These are phyloP conservation scores for Drosophila kepulauana DNA, from an alignment of 1,140 invertebrate species.

Conservation along the genomic window DNA sequence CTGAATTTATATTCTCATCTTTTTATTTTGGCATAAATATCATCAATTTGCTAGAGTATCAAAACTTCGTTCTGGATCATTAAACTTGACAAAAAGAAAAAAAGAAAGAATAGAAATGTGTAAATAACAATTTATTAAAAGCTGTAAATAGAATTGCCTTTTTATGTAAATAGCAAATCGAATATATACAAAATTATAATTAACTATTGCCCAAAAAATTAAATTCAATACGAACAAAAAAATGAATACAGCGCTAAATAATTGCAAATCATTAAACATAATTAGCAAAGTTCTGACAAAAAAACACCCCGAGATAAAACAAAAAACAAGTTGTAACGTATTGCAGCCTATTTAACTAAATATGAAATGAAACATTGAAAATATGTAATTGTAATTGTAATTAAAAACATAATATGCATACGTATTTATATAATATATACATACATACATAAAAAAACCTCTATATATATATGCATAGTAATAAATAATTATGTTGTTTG, in stretches of 20 bases:
- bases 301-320: background rate
- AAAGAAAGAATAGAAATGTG: slow-evolving; percentile 1
- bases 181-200: slow-evolving; percentile 27
- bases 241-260: slow-evolving; percentile 20
- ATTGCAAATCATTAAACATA: slow-evolving; percentile 28
- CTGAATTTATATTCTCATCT: no score
- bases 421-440: slow-evolving; percentile 6
- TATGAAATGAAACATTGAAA: slow-evolving; percentile 23
- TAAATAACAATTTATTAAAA: slow-evolving; percentile 23
- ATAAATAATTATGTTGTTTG: slow-evolving; percentile 67
- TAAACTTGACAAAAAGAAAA: background rate
- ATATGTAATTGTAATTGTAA: slow-evolving; percentile 50
- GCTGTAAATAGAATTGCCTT: slow-evolving; percentile 62
- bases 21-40: slow-evolving; percentile 4
- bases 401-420: slow-evolving; percentile 39
- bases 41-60: background rate
- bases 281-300: slow-evolving; percentile 30
- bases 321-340: slow-evolving; percentile 22
- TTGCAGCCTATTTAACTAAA: slow-evolving; percentile 35
- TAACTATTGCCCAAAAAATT: slow-evolving; percentile 38
- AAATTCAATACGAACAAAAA: slow-evolving; percentile 9
- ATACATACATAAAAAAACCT: background rate
- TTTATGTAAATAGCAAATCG: slow-evolving; percentile 52
- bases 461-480: slow-evolving; percentile 25
- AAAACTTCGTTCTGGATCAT: background rate